Percentiles rank a stretch among this genome's conserved stretches.
These are phyloP conservation scores for Acleris emargana DNA, from an alignment of 2,888 invertebrate species.

Conservation along the genomic window DNA sequence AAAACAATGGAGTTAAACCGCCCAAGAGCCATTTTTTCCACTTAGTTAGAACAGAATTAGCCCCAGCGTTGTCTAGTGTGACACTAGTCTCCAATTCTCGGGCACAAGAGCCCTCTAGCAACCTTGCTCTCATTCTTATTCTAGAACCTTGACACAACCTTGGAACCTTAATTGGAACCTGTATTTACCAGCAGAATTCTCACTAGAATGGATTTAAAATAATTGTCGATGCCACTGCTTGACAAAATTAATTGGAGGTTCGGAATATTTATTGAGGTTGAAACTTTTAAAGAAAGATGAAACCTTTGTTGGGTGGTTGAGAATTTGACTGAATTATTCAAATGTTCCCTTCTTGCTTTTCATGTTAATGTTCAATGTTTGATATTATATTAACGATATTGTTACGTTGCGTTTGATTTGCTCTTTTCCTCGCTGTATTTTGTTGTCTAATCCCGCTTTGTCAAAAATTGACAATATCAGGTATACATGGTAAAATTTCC, in stretches of 20 bases:
- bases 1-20: constrained; percentile 1
- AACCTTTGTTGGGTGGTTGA: too few relatives aligned
- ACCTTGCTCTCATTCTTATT: constrained; percentile 31
- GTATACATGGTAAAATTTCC: too few relatives aligned
- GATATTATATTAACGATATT: too few relatives aligned
- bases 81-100: constrained; percentile 9
- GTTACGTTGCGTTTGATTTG: too few relatives aligned
- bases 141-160: constrained; percentile 34
- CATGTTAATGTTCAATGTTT: too few relatives aligned
- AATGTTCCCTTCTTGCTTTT: too few relatives aligned
- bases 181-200: constrained; percentile 8
- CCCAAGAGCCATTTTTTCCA: constrained; percentile 3
- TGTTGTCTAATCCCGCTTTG: too few relatives aligned
- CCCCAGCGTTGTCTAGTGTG: constrained; percentile 2
- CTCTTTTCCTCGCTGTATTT: too few relatives aligned
- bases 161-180: constrained; percentile 29
- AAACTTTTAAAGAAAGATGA: background rate
- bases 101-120: constrained; percentile 20
- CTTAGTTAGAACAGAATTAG: constrained; percentile 23
- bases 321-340: too few relatives aligned
- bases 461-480: too few relatives aligned
- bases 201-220: constrained; percentile 5
- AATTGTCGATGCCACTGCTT: constrained; percentile 10
- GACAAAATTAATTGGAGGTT: constrained; percentile 9
- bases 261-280: constrained; percentile 2